Conservation (phyloP, 92 coral and sea anemone species). For the Anthopleura xanthogrammica region DNA sequence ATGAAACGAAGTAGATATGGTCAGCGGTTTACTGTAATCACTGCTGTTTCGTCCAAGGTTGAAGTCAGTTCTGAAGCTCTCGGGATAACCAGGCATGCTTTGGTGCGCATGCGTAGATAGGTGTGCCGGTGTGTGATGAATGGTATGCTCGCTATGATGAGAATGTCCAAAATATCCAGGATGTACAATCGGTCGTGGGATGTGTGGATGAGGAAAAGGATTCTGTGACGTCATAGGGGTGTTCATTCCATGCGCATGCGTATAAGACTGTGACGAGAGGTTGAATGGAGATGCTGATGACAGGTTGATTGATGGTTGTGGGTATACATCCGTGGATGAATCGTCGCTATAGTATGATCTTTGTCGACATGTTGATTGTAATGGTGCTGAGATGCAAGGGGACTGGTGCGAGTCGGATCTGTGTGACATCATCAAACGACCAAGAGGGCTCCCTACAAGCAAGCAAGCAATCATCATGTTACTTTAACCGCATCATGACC, state of each 20-base stretch:
- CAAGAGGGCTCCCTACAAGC: slow-evolving; percentile 54
- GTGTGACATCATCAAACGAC: slow-evolving; percentile 61
- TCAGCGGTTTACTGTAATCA: slow-evolving; percentile 76
- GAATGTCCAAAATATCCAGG: slow-evolving; percentile 70
- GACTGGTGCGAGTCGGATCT: slow-evolving; percentile 54
- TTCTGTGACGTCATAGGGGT: slow-evolving; percentile 56
- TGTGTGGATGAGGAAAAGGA: slow-evolving; percentile 59
- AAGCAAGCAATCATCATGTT: neutral
- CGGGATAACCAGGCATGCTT: slow-evolving; percentile 50
- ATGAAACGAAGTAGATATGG: slow-evolving; percentile 75
- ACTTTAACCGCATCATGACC: neutral
- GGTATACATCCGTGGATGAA: slow-evolving; percentile 28
- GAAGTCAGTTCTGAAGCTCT: slow-evolving; percentile 58
- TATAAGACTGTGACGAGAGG: slow-evolving; percentile 58
- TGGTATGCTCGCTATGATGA: slow-evolving; percentile 71
- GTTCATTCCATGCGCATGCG: slow-evolving; percentile 61
- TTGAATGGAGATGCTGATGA: slow-evolving; percentile 42
- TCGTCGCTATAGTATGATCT: slow-evolving; percentile 70
- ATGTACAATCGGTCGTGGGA: slow-evolving; percentile 67
- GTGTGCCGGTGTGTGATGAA: slow-evolving; percentile 77
- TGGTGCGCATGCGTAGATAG: slow-evolving; percentile 72
- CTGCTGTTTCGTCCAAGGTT: slow-evolving; percentile 58
- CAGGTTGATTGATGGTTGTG: slow-evolving; percentile 38
- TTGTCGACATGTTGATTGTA: slow-evolving; percentile 77
- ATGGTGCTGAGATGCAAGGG: slow-evolving; percentile 48